phyloP scores from a whole-genome alignment of 1,140 invertebrate genomes.

The Cherax quadricarinatus region DNA sequence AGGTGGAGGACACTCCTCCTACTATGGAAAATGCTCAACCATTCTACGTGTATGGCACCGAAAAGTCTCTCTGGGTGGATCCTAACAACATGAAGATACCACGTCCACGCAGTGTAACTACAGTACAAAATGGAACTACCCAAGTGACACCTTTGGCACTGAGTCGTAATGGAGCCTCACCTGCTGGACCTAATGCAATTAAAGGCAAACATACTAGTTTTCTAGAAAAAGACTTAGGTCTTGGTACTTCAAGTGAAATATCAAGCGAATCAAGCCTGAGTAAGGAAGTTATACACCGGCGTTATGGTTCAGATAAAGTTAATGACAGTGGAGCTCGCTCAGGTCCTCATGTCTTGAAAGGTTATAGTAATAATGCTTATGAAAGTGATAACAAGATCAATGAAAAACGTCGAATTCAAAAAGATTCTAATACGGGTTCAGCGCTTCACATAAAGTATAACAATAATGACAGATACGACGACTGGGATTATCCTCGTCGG shows the following conservation, averaged over 20 bases:
- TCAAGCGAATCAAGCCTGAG: constrained; percentile 85
- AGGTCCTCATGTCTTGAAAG: constrained; percentile 74
- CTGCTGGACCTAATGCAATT: constrained; percentile 56
- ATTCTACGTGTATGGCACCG: constrained; percentile 82
- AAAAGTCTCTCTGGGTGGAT: constrained; percentile 83
- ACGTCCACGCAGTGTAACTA: constrained; percentile 62
- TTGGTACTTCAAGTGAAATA: constrained; percentile 88
- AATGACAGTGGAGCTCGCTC: constrained; percentile 78
- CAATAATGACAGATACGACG: constrained; percentile 8
- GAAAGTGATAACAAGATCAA: constrained; percentile 73
- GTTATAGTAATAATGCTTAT: constrained; percentile 76
- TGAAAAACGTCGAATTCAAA: background rate
- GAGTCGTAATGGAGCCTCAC: constrained; percentile 51
- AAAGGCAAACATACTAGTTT: constrained; percentile 72
- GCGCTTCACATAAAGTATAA: too few relatives aligned
- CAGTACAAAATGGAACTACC: constrained; percentile 52
- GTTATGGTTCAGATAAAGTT: constrained; percentile 79
- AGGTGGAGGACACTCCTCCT: constrained; percentile 65
- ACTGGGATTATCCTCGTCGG: constrained; percentile 44
- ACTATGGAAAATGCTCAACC: constrained; percentile 68
- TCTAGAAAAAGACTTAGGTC: constrained; percentile 87
- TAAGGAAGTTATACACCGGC: constrained; percentile 79
- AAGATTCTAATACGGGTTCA: too few relatives aligned
- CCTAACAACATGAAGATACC: constrained; percentile 48
- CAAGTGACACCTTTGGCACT: constrained; percentile 45